Percentiles rank a stretch among this genome's conserved stretches.
These are phyloP conservation scores for Napeogenes inachia DNA, from an alignment of 2,888 invertebrate genomes.

Conservation along the genomic window DNA sequence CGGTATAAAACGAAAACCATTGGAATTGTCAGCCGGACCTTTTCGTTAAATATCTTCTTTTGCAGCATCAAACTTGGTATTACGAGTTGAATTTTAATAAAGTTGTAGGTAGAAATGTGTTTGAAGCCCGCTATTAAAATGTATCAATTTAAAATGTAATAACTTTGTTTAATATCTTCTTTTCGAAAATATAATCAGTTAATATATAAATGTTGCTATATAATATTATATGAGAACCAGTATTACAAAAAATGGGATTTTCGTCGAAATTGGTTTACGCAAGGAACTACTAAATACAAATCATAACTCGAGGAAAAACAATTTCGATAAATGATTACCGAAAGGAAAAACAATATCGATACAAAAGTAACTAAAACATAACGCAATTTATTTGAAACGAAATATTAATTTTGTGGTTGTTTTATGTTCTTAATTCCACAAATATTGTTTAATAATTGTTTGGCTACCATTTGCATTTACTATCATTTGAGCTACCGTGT, in stretches of 20 bases:
- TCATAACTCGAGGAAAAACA: conserved; percentile 49
- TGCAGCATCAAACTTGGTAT: conserved; percentile 48
- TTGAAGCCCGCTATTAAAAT: conserved; percentile 41
- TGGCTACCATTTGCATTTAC: too few species aligned
- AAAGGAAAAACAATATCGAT: conserved; percentile 44
- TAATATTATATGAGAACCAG: too few species aligned
- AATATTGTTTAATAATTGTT: too few species aligned
- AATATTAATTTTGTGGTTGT: background rate
- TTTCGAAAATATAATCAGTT: too few species aligned
- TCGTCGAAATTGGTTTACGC: conserved; percentile 41
- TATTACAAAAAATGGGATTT: conserved; percentile 27
- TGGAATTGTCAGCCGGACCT: conserved; percentile 46
- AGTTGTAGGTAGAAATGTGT: conserved; percentile 40
- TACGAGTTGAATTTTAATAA: conserved; percentile 54
- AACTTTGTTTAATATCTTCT: too few species aligned
- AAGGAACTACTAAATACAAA: conserved; percentile 47
- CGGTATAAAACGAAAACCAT: conserved; percentile 52
- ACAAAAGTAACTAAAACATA: conserved; percentile 36
- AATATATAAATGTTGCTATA: too few species aligned
- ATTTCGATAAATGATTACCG: conserved; percentile 51
- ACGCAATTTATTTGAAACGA: background rate
- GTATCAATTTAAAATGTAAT: conserved; percentile 27
- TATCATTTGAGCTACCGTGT: too few species aligned
- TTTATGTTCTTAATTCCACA: too few species aligned
- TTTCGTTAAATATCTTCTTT: conserved; percentile 50